These are phyloP conservation scores for Cataglyphis livida DNA, from an alignment of 2,888 invertebrate species.

Conservation along the genomic window DNA sequence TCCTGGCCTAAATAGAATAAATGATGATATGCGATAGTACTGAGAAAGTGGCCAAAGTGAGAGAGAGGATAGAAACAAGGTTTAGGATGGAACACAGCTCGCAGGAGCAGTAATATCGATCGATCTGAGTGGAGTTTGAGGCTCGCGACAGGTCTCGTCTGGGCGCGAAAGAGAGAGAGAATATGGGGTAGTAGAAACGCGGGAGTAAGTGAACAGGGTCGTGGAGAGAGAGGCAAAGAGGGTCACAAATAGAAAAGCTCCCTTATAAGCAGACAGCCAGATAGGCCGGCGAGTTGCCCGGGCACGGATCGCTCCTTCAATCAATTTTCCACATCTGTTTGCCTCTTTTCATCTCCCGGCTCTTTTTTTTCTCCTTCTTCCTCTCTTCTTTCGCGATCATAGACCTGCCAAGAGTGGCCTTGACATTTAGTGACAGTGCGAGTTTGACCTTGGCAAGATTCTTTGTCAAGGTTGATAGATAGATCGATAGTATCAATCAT, in stretches of 20 bases:
- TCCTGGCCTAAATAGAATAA: slow-evolving; percentile 13
- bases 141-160: slow-evolving; percentile 68
- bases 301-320: slow-evolving; percentile 70
- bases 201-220: slow-evolving; percentile 11
- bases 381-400: background rate
- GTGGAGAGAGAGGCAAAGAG: slow-evolving; percentile 27
- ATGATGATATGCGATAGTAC: slow-evolving; percentile 1
- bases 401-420: slow-evolving; percentile 48
- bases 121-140: slow-evolving; percentile 76
- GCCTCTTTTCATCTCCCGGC: slow-evolving; percentile 30
- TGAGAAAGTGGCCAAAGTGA: slow-evolving; percentile 43
- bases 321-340: slow-evolving; percentile 53
- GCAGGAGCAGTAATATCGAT: slow-evolving; percentile 85
- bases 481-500: slow-evolving; percentile 15
- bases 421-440: slow-evolving; percentile 64
- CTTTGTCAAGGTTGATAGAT: slow-evolving; percentile 27
- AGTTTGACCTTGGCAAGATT: slow-evolving; percentile 65
- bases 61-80: slow-evolving; percentile 60
- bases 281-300: slow-evolving; percentile 72
- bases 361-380: background rate
- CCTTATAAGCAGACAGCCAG: slow-evolving; percentile 70
- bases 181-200: slow-evolving; percentile 19
- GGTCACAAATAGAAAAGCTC: slow-evolving; percentile 70
- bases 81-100: slow-evolving; percentile 74
- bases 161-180: slow-evolving; percentile 13